Conservation (phyloP, 2,888 invertebrate genomes). For the Platycheirus rosarum region DNA sequence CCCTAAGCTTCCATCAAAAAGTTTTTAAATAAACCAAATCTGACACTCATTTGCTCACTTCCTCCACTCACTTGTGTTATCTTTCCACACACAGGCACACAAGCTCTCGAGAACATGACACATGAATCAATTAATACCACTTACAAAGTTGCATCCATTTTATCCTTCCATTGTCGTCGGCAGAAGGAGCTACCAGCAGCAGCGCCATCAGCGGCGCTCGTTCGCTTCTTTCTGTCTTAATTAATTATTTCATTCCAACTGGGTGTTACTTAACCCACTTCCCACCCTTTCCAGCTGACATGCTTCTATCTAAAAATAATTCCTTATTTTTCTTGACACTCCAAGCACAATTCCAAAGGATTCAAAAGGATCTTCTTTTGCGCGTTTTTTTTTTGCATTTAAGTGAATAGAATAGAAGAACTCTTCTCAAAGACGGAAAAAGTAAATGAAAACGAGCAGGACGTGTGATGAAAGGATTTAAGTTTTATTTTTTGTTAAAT, state of each 20-base stretch:
- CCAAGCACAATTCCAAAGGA: constrained; percentile 44
- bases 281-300: constrained; percentile 44
- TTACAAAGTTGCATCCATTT: constrained; percentile 69
- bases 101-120: constrained; percentile 38
- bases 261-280: constrained; percentile 57
- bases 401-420: constrained; percentile 29
- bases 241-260: constrained; percentile 60
- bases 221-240: constrained; percentile 45
- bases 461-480: constrained; percentile 45
- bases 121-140: constrained; percentile 71
- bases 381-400: constrained; percentile 8
- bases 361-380: constrained; percentile 49
- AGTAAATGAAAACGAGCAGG: background rate
- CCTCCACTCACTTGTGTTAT: constrained; percentile 25
- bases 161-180: constrained; percentile 34
- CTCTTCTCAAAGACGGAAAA: background rate
- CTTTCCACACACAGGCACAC: constrained; percentile 20
- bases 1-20: constrained; percentile 21
- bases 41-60: constrained; percentile 42
- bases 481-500: constrained; percentile 43
- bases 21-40: constrained; percentile 44
- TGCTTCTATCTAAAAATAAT: constrained; percentile 41
- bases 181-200: background rate
- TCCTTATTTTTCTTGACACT: constrained; percentile 47
- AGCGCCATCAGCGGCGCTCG: constrained; percentile 17